phyloP scores from a whole-genome alignment of 2,888 invertebrate species.

The Neuroscelio doddi region DNA sequence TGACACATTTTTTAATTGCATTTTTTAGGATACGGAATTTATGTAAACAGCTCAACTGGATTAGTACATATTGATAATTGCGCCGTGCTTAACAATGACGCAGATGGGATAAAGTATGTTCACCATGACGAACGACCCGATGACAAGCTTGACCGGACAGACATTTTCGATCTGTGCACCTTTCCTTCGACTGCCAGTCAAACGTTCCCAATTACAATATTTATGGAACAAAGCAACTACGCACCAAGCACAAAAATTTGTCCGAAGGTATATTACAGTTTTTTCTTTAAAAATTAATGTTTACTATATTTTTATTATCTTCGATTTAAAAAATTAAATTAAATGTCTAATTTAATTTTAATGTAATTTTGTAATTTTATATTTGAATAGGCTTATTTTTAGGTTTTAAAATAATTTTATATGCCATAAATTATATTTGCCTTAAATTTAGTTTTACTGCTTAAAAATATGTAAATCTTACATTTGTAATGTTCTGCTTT shows the following conservation, averaged over 20 bases:
- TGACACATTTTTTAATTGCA: neutral
- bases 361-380: too few species aligned
- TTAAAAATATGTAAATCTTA: too few species aligned
- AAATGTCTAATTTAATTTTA: too few species aligned
- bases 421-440: too few species aligned
- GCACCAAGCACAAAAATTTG: slow-evolving; percentile 82
- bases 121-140: slow-evolving; percentile 86
- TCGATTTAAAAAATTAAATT: too few species aligned
- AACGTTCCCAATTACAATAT: slow-evolving; percentile 89
- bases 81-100: slow-evolving; percentile 87
- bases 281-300: too few species aligned
- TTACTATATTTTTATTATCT: too few species aligned
- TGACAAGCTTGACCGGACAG: slow-evolving; percentile 82
- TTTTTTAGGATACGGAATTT: slow-evolving; percentile 86
- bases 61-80: slow-evolving; percentile 85
- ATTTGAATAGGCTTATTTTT: too few species aligned
- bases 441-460: too few species aligned
- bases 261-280: slow-evolving; percentile 80
- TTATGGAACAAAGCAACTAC: slow-evolving; percentile 85
- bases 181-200: slow-evolving; percentile 88
- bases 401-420: too few species aligned
- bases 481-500: too few species aligned
- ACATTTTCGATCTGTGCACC: slow-evolving; percentile 89
- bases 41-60: slow-evolving; percentile 91
- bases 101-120: slow-evolving; percentile 91